Conservation (phyloP, 2,888 invertebrate species). For the Sesamia inferens region DNA sequence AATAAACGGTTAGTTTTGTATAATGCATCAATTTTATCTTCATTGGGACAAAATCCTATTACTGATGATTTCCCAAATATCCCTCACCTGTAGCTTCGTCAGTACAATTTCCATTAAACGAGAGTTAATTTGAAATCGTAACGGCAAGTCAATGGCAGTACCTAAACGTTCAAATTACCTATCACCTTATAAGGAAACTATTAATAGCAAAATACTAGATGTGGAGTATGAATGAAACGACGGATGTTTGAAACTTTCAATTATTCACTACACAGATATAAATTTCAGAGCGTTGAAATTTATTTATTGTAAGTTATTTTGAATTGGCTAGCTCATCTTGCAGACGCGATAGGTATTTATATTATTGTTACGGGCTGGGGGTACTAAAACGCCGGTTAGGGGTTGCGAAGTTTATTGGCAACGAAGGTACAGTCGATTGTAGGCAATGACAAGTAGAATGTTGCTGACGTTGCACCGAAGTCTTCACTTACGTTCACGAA, state of each 20-base stretch:
- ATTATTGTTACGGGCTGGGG: too few species aligned
- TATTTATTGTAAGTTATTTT: neutral
- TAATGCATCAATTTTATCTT: neutral
- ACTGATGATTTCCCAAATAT: neutral
- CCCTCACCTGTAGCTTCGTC: neutral
- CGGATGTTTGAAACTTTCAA: neutral
- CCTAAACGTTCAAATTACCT: neutral
- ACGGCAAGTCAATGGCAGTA: neutral
- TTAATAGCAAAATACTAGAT: neutral
- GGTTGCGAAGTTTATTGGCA: too few species aligned
- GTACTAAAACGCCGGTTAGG: too few species aligned
- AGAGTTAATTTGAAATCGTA: neutral
- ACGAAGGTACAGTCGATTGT: too few species aligned
- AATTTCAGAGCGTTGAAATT: neutral
- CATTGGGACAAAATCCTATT: neutral
- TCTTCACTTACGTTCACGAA: too few species aligned
- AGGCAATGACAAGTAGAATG: too few species aligned
- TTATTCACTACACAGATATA: neutral
- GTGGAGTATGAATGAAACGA: neutral
- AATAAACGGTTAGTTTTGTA: neutral
- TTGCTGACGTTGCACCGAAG: too few species aligned
- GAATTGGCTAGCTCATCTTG: too few species aligned
- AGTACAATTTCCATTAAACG: slow-evolving; percentile 5
- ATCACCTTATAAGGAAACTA: neutral
- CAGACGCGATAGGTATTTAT: too few species aligned